These are phyloP conservation scores for Ptychadena robeensis DNA, from an alignment of 2,797 vertebrate genomes.

Conservation along the genomic window DNA sequence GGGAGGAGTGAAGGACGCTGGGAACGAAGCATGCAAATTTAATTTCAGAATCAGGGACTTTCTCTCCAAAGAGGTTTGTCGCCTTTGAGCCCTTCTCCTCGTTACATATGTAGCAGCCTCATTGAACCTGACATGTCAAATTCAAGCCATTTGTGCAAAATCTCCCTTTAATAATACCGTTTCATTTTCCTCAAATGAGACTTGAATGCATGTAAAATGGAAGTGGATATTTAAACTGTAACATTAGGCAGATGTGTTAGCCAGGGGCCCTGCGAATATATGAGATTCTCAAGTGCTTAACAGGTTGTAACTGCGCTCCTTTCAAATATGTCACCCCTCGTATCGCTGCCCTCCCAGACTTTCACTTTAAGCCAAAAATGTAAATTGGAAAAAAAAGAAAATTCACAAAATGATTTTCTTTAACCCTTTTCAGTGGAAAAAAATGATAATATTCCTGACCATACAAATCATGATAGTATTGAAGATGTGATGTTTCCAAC, in stretches of 20 bases:
- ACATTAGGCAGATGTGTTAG: conserved; percentile 83
- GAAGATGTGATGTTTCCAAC: no score
- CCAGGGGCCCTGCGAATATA: conserved; percentile 78
- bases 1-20: conserved; percentile 48
- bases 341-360: conserved; percentile 63
- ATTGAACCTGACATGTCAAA: conserved; percentile 97
- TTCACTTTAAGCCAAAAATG: conserved; percentile 71
- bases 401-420: conserved; percentile 66
- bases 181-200: conserved; percentile 87
- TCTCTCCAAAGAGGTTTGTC: conserved; percentile 73
- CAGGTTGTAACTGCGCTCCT: conserved; percentile 72
- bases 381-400: conserved; percentile 85
- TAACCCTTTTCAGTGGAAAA: conserved; percentile 71
- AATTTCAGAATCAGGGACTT: conserved; percentile 76
- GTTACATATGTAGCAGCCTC: conserved; percentile 84
- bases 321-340: conserved; percentile 71
- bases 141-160: conserved; percentile 97
- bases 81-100: conserved; percentile 73
- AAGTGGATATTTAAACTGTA: conserved; percentile 86
- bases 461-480: no score
- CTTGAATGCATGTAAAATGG: conserved; percentile 87
- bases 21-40: conserved; percentile 72
- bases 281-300: conserved; percentile 83
- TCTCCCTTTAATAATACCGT: conserved; percentile 93
- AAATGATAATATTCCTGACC: no score